Evolutionary conservation across 2,797 vertebrate genomes (phyloP), one percentile per base, ranked within the genome.

Genomic region (Muscicapa comitata): DNA sequence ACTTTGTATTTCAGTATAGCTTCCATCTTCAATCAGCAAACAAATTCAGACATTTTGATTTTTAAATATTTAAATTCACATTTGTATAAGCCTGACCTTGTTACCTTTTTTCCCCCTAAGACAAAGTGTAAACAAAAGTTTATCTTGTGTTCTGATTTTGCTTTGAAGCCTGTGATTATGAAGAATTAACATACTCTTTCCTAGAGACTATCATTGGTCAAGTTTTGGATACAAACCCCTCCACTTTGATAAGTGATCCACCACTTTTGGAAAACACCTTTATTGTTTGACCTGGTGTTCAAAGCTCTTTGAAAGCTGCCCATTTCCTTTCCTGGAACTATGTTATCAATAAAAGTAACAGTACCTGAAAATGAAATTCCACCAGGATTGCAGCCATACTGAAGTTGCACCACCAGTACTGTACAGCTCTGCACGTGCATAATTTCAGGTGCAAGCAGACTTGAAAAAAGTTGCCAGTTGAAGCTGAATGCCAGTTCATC

Each of bases 371-470:
- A 17, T 4, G 18, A 63, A 86, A 76, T 55, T 73, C 61, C 33
- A 58, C 11, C 24, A 33, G 2, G 12, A 70, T 0, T 5, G 0
- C n/a, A 76, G 18, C 53, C 7, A 1, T 12, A 37, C 2, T 6
- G 7, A 54, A 59, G 35, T 7, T 83, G 29, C 35, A 58, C 21
- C 38, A 40, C 33, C 61, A 40, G 5, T 13, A 26, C 1, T 2
- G 23, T 11, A 57, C 50, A 65, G 50, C 20, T 61, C 80, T 29
- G 26, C 54, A 71, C 14, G 47, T 2, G 26, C 5, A 1, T 7
- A 75, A 45, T 35, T 57, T 55, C 31, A 29, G 23, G 38, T 7
- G 9, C 33, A 73, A 80, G 17, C 10, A 80, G 11, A 48, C 25
- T 65, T 14, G 62, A 55, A 51, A 38, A 37, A 28, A 47, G 18